These are phyloP conservation scores for Kryptolebias marmoratus DNA, from an alignment of 2,113 vertebrate species.

Conservation along the genomic window DNA sequence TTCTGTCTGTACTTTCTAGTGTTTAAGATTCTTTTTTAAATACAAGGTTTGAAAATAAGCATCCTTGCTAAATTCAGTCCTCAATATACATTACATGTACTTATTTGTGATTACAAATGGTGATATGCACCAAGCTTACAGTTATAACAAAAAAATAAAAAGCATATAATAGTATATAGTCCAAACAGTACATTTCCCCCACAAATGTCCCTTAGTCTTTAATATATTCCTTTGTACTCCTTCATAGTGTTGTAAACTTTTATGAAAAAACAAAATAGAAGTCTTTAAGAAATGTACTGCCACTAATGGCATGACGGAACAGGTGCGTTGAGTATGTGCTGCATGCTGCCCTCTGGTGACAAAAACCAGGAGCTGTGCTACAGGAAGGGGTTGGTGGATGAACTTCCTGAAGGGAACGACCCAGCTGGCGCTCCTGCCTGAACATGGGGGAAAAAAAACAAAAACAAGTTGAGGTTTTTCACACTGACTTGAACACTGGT, in stretches of 20 bases:
- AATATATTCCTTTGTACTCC: slow-evolving; percentile 69
- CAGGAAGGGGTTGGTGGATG: slow-evolving; percentile 98
- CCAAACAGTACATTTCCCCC: slow-evolving; percentile 57
- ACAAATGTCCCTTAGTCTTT: slow-evolving; percentile 88
- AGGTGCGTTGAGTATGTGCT: slow-evolving; percentile 89
- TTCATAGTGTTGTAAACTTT: slow-evolving; percentile 78
- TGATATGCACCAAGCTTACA: slow-evolving; percentile 96
- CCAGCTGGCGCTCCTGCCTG: slow-evolving; percentile 91
- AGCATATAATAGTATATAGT: slow-evolving; percentile 92
- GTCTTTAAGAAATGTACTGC: slow-evolving; percentile 85
- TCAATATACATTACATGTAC: slow-evolving; percentile 86
- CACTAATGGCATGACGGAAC: slow-evolving; percentile 84
- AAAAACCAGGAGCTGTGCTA: slow-evolving; percentile 85
- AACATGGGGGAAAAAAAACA: not conserved
- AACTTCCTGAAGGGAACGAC: slow-evolving; percentile 89
- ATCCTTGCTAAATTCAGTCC: slow-evolving; percentile 86
- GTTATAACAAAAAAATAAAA: slow-evolving; percentile 91
- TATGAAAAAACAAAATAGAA: slow-evolving; percentile 24
- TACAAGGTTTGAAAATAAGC: slow-evolving; percentile 61
- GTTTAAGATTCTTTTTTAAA: slow-evolving; percentile 41
- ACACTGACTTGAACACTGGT: not conserved
- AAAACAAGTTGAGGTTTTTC: not conserved
- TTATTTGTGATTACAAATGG: slow-evolving; percentile 96
- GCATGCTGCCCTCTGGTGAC: slow-evolving; percentile 86
- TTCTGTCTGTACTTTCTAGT: slow-evolving; percentile 43